Evolutionary conservation across 2,888 invertebrate genomes (phyloP).

Genomic region (Aelia acuminata): DNA sequence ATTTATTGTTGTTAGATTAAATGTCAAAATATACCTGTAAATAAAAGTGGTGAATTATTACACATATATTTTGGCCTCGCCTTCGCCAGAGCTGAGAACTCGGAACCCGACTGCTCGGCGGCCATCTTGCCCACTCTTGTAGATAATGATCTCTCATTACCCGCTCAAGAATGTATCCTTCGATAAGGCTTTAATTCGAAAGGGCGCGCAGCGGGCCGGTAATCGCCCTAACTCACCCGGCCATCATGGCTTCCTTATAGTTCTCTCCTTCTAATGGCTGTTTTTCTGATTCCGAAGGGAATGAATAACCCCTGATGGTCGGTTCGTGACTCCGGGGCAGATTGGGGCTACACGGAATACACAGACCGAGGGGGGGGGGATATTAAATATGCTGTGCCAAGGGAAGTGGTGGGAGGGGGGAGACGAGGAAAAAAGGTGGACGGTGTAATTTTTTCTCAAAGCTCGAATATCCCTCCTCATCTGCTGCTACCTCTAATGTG

Average conservation of each 20-base stretch:
- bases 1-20: no score
- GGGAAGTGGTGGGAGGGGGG: neutral
- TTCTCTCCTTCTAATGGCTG: neutral
- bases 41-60: no score
- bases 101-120: neutral
- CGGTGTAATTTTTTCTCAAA: slow-evolving; percentile 34
- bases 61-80: no score
- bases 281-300: slow-evolving; percentile 13
- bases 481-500: neutral
- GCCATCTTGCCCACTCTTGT: neutral
- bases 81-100: neutral
- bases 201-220: neutral
- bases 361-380: neutral
- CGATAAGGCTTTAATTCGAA: slow-evolving; percentile 35
- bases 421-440: neutral
- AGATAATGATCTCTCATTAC: slow-evolving; percentile 39
- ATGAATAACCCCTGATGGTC: slow-evolving; percentile 21
- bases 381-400: neutral
- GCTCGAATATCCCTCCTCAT: neutral
- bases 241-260: slow-evolving; percentile 40
- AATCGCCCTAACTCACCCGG: neutral
- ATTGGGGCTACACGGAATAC: slow-evolving; percentile 15
- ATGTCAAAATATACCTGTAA: no score
- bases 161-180: slow-evolving; percentile 3
- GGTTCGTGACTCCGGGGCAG: neutral